Base-by-base conservation (phyloP, 2,888 invertebrate species). In the Anticlea derivata region DNA sequence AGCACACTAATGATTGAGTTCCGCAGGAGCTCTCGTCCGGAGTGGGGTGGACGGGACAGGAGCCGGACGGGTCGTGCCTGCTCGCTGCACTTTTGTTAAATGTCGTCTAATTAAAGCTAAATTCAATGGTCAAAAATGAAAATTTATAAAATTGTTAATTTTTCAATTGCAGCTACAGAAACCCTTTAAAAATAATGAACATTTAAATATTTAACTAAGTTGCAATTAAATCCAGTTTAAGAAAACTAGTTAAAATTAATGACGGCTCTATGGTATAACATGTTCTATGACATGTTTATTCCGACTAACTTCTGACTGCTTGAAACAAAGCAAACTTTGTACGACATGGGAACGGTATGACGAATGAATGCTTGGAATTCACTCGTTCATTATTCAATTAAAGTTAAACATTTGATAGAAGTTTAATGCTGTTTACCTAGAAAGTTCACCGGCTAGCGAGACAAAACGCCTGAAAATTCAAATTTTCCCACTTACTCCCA, bases 1-100 rank as follows among this genome's bases (percentile, higher is more conserved):
- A 87, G 73, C 89, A 89, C 86, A 86, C 88, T 90, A 90, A 90
- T 89, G 90, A 90, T 86, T 78, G 82, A 84, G 88, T 89, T 90
- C 90, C 89, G 88, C 73, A 75, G 72, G 72, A 67, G 78, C 75
- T 65, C 65, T 71, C 69, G 67, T 59, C 51, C 58, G 51, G 60
- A 53, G 57, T 60, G 60, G 55, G 56, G 61, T 53, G 35, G 53
- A 50, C 60, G 60, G 63, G 55, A 60, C 63, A 55, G 57, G 48
- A 51, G 48, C 53, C 61, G 65, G 70, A 56, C 65, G 56, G 62
- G 60, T 56, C 61, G 58, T 57, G 66, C 61, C 66, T 63, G 63
- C 50, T 61, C 46, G 54, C 62, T 65, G 51, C 66, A 60, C 60
- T 57, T 85, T 87, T 83, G 79, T 82, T 78, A 69, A 73, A 66